Conservation (phyloP, 1,140 invertebrate genomes). For the Drosophila kurseongensis region DNA sequence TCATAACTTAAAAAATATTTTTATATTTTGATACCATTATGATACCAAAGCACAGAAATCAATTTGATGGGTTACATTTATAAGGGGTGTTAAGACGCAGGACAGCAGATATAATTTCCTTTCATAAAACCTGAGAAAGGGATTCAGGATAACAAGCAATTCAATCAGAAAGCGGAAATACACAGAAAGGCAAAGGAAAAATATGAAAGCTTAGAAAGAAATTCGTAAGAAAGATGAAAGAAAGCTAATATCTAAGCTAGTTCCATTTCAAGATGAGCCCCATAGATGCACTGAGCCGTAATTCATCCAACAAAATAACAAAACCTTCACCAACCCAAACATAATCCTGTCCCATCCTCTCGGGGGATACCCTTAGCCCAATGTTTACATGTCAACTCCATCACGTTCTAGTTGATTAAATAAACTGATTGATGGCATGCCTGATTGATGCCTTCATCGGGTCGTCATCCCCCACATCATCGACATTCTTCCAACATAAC, state of each 20-base stretch:
- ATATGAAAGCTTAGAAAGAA: conserved; percentile 8
- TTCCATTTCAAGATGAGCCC: conserved; percentile 12
- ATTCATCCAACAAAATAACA: conserved; percentile 25
- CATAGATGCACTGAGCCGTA: conserved; percentile 19
- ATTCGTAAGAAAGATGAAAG: conserved; percentile 14
- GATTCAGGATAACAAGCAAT: neutral
- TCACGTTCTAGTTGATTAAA: conserved; percentile 63
- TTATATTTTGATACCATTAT: no score
- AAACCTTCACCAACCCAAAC: conserved; percentile 2
- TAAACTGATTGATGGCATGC: conserved; percentile 76
- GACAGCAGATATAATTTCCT: neutral
- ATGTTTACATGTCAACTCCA: conserved; percentile 55
- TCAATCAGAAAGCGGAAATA: conserved; percentile 13
- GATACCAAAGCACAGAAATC: no score
- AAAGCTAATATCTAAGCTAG: conserved; percentile 22
- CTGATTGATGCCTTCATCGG: conserved; percentile 70
- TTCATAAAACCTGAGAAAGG: neutral
- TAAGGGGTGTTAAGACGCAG: no score
- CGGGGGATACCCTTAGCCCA: conserved; percentile 5
- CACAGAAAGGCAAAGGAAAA: neutral
- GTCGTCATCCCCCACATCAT: conserved; percentile 20
- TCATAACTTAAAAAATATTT: no score
- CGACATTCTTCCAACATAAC: conserved; percentile 10
- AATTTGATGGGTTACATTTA: neutral
- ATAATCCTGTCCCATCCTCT: conserved; percentile 19